These are phyloP conservation scores for Liasis olivaceus DNA, from an alignment of 2,797 vertebrate genomes.

Conservation along the genomic window DNA sequence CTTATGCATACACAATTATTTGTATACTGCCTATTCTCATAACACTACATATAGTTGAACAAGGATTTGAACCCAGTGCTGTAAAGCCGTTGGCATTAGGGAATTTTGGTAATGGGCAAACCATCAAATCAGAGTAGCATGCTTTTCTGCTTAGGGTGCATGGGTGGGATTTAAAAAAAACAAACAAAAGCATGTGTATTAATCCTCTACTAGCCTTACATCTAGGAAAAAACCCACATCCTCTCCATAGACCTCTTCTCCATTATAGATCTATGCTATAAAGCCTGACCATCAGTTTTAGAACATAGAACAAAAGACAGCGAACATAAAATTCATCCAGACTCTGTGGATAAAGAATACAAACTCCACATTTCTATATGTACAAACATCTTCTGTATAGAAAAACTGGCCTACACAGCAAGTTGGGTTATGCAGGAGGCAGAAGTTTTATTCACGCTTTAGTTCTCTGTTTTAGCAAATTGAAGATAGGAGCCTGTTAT, in stretches of 20 bases:
- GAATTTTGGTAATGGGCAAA: not conserved
- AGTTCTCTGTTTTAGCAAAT: not conserved
- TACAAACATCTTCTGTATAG: not conserved
- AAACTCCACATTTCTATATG: not conserved
- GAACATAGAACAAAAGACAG: not conserved
- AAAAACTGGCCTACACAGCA: not conserved
- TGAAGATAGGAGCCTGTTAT: not conserved
- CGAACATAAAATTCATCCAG: too few relatives aligned
- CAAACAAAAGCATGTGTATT: not conserved
- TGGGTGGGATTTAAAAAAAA: not conserved
- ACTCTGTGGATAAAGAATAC: not conserved
- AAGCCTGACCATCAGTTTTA: not conserved
- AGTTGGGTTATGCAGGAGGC: not conserved
- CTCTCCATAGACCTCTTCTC: not conserved
- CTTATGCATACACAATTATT: too few relatives aligned
- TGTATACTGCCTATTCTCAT: too few relatives aligned
- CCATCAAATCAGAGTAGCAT: not conserved
- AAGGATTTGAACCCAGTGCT: too few relatives aligned
- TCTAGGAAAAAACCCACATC: not conserved
- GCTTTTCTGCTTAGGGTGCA: not conserved
- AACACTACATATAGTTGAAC: too few relatives aligned
- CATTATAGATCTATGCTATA: constrained; percentile 20
- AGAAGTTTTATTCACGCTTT: not conserved
- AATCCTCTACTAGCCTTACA: not conserved
- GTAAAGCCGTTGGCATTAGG: too few relatives aligned